Conservation (phyloP, 2,888 invertebrate genomes). For the Tholera decimalis region DNA sequence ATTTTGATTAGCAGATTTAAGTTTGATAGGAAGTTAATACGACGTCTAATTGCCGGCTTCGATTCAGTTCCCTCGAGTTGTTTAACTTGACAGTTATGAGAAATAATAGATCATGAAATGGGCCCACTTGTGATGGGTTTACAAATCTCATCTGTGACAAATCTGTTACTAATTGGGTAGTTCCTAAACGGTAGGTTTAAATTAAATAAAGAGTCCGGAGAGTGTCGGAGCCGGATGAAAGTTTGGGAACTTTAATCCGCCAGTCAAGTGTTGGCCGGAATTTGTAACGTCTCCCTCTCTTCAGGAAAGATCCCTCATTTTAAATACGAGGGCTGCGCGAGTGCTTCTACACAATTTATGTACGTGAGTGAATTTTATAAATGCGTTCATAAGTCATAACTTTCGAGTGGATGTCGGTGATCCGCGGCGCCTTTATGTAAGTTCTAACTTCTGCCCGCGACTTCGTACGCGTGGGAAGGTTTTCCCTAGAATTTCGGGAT, state of each 20-base stretch:
- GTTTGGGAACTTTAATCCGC: conserved; percentile 33
- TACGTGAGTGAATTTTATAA: conserved; percentile 64
- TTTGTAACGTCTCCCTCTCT: conserved; percentile 49
- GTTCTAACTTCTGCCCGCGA: too few species aligned
- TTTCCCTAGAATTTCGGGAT: too few species aligned
- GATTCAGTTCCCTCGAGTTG: conserved; percentile 16
- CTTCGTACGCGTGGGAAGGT: too few species aligned
- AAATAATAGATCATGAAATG: conserved; percentile 21
- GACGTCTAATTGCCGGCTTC: conserved; percentile 28
- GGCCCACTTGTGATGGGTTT: conserved; percentile 5
- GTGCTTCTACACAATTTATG: conserved; percentile 53
- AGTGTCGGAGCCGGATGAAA: conserved; percentile 14
- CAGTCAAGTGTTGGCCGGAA: conserved; percentile 32
- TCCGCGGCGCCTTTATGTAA: conserved; percentile 30
- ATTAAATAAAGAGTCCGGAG: conserved; percentile 26
- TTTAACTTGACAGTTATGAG: conserved; percentile 37
- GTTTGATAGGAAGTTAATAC: conserved; percentile 43
- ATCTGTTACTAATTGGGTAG: neutral
- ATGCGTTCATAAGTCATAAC: conserved; percentile 56
- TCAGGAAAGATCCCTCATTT: conserved; percentile 40
- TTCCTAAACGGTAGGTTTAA: conserved; percentile 17
- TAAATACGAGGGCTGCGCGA: conserved; percentile 46
- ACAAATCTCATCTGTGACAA: neutral
- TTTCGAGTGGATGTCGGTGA: conserved; percentile 45
- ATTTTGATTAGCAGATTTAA: conserved; percentile 30